Base-by-base conservation (phyloP, 2,113 vertebrate genomes). In the Romanogobio albipinnatus region DNA sequence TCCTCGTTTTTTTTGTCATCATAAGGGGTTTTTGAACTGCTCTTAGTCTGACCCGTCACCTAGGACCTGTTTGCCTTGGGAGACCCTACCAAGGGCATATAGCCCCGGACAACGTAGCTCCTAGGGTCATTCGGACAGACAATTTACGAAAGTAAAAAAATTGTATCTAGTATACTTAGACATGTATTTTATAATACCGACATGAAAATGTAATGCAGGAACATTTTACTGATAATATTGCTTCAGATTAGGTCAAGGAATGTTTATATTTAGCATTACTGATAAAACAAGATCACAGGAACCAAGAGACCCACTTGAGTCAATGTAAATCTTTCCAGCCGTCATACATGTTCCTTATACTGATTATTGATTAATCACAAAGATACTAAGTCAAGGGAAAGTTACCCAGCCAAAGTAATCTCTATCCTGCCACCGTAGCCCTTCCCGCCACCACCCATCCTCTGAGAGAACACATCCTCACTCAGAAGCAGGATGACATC, bases 401-500 rank as follows among this genome's bases (percentile, higher is more conserved):
- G 58, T 62, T 45, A 47, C 5, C 45, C 19, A 81, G 59, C 56
- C 36, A 61, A 61, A 61, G 56, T 26, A 29, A 29, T 81, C 78
- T 68, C 24, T 51, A 81, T 51, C 24, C 19, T 36, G 9, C 47
- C 15, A 33, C 33, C 49, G 49, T 36, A 62, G 9, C 19, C 71
- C 33, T 4, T 26, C 53, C 49, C 33, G 10, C 74, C 77, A 59
- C 33, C 75, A 15, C 76, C 33, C 53, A 61, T 47, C 76, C 51
- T 66, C 22, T 61, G 45, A 53, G 81, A 83, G 49, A 79, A 36
- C 45, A 51, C 47, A n/a, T 71, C 53, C 81, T 36, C 58, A 24
- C 84, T 84, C 47, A 33, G 45, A 68, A 64, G 29, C 79, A 3
- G n/a, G 73, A 85, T 85, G 82, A 85, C 85, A 86, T 85, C 82